Conservation (phyloP, 2,888 invertebrate genomes). For the Uloborus plumipes region DNA sequence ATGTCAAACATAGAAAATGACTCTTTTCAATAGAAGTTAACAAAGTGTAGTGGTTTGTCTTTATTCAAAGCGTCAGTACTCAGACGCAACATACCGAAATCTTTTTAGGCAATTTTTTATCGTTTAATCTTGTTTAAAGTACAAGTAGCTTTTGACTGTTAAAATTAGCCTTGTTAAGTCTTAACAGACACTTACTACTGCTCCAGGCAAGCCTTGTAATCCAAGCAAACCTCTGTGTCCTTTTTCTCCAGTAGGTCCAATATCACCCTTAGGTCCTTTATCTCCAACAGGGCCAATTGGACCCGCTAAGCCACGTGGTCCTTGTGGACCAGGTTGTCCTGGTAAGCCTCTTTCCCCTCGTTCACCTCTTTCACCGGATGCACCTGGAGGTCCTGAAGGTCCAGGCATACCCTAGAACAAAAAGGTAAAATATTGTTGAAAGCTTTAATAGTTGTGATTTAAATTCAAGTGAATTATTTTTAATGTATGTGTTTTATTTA, state of each 20-base stretch:
- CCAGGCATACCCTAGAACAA: conserved; percentile 63
- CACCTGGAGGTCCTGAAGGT: conserved; percentile 67
- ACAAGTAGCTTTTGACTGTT: too few species aligned
- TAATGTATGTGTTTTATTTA: neutral
- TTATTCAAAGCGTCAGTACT: conserved; percentile 69
- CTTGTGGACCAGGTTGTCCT: conserved; percentile 71
- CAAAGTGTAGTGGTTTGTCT: too few species aligned
- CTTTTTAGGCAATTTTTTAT: too few species aligned
- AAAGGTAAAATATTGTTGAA: neutral
- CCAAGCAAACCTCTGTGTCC: conserved; percentile 85
- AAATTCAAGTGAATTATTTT: neutral
- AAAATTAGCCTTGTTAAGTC: too few species aligned
- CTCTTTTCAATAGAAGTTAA: too few species aligned
- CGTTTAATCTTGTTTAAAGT: too few species aligned
- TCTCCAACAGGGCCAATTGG: conserved; percentile 83
- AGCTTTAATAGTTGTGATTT: neutral
- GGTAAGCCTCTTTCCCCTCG: conserved; percentile 68
- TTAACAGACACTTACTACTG: conserved; percentile 23
- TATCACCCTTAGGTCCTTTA: conserved; percentile 81
- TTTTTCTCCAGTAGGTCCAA: conserved; percentile 81
- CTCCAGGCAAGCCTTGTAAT: conserved; percentile 83
- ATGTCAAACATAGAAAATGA: too few species aligned
- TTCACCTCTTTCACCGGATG: conserved; percentile 67
- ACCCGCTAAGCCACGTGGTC: conserved; percentile 79
- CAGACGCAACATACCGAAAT: neutral